Base-by-base conservation (phyloP, 2,888 invertebrate species). In the Gerris lacustris region DNA sequence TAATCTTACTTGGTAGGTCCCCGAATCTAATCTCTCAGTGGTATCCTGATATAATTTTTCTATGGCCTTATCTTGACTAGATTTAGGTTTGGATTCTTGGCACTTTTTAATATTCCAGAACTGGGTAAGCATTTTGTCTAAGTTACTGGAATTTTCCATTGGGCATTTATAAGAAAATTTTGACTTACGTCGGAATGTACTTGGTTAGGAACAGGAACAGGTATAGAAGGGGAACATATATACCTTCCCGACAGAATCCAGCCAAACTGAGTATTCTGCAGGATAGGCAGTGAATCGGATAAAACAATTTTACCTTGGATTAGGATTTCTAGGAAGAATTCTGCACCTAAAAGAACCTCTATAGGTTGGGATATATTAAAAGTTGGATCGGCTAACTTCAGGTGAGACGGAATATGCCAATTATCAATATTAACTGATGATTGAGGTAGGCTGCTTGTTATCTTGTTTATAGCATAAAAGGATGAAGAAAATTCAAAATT, bases 1-100 rank as follows among this genome's bases (percentile, higher is more conserved):
- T n/a, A 74, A 66, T 11, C 66, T n/a, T 43, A 70, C 70, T 6
- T 43, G 7, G 47, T 45, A 70, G 66, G 45, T 70, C 6, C 70
- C 70, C 6, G 70, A 70, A 7, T n/a, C 64, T 18, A 18, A 9
- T 64, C 64, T 64, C 17, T n/a, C 31, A 9, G 31, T 31, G 17
- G 64, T 64, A 17, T 64, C 31, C 64, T 64, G 18, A 18, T 18
- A 64, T 18, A 18, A 18, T 64, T 64, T n/a, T 64, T 64, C 64
- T n/a, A 64, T 31, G 7, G 7, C 7, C 5, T 64, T 64, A n/a
- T n/a, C 18, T 64, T 64, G 64, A n/a, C 64, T n/a, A 17, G 64
- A 64, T 31, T 18, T n/a, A n/a, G 64, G 64, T 18, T 15, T 15
- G n/a, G 6, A 11, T 64, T 64, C 64, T 7, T 47, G 47, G 47